A percentile compares a stretch with the other conserved stretches of the same genome.
These are phyloP conservation scores for Peromyscus polionotus DNA, from an alignment of 2,113 vertebrate species.

Conservation along the genomic window DNA sequence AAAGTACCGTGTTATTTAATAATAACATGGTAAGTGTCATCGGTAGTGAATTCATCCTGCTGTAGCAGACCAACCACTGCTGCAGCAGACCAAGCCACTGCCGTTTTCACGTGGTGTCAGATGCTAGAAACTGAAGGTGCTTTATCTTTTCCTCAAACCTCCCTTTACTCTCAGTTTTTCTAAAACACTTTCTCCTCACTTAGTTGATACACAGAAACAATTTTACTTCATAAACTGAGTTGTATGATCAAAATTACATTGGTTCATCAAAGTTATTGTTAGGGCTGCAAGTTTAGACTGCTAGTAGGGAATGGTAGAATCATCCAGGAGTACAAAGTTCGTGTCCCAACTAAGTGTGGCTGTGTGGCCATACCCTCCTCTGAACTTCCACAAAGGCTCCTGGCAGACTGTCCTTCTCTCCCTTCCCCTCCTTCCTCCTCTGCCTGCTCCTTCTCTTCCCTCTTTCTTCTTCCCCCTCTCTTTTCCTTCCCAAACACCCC, in stretches of 20 bases:
- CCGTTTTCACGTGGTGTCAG: background rate
- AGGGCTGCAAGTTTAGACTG: background rate
- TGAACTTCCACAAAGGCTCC: background rate
- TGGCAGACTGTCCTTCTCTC: background rate
- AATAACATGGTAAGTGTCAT: background rate
- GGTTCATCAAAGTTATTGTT: background rate
- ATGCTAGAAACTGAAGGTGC: background rate
- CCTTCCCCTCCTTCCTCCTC: too few species aligned
- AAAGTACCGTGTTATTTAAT: background rate
- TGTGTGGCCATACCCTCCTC: too few species aligned
- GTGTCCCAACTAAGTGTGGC: background rate
- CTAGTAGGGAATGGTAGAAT: background rate
- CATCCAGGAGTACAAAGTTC: background rate
- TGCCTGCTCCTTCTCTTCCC: background rate
- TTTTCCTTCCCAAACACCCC: too few species aligned
- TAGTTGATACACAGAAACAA: background rate
- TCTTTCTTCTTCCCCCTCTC: background rate
- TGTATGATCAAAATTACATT: too few species aligned
- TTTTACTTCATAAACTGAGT: background rate
- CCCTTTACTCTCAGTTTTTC: background rate
- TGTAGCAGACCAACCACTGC: background rate
- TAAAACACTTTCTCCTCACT: background rate
- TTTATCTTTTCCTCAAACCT: background rate
- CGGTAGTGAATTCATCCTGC: background rate
- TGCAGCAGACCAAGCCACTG: background rate